Conservation (phyloP, 35 echinoderm and acorn worm genomes). For the Anneissia japonica region DNA sequence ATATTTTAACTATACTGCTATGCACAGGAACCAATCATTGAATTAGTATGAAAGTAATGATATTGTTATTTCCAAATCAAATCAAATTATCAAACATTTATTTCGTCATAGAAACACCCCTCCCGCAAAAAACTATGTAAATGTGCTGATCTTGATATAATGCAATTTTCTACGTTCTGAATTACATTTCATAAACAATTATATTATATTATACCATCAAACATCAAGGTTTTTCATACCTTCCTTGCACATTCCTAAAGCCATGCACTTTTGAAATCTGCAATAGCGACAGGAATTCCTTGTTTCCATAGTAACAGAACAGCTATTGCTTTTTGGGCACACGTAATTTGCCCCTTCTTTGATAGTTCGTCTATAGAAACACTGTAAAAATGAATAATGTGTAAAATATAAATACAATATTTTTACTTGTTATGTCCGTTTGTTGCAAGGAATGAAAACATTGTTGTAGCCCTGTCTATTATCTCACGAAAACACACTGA, state of each 20-base stretch:
- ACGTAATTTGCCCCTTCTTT: slow-evolving; percentile 86
- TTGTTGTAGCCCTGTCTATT: no score
- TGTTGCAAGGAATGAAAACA: neutral
- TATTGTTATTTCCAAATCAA: neutral
- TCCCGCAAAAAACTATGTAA: no score
- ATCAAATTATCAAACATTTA: no score
- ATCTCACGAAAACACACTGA: neutral
- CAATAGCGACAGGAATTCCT: slow-evolving; percentile 96
- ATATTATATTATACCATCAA: neutral
- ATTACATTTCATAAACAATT: neutral
- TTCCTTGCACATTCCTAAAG: slow-evolving; percentile 96
- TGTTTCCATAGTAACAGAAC: slow-evolving; percentile 97
- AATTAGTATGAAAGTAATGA: neutral
- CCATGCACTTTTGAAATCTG: slow-evolving; percentile 89
- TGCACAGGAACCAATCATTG: neutral
- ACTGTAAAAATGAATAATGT: slow-evolving; percentile 45
- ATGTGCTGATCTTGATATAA: neutral
- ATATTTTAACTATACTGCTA: neutral
- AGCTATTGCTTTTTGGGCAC: slow-evolving; percentile 81
- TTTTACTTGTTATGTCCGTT: neutral
- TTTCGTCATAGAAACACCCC: no score
- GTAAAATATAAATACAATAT: neutral
- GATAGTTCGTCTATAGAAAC: slow-evolving; percentile 91
- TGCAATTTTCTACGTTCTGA: neutral
- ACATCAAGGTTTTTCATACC: slow-evolving; percentile 28